Percentiles rank a stretch among this genome's conserved stretches.
These are phyloP conservation scores for Eubucco bourcierii DNA, from an alignment of 2,113 vertebrate species.

Conservation along the genomic window DNA sequence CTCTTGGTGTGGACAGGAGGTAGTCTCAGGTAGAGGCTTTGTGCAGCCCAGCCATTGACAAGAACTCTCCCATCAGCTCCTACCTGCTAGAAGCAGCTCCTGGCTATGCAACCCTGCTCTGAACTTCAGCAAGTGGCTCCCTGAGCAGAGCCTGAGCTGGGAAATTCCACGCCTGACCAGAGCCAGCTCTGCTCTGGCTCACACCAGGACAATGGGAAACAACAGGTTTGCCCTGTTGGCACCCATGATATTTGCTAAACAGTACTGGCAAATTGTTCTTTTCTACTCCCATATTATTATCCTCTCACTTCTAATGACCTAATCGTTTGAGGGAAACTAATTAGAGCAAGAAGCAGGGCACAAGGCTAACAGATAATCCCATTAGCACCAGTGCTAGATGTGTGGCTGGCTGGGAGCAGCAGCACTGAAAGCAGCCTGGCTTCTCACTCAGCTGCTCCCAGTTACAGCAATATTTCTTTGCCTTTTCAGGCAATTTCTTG, in stretches of 20 bases:
- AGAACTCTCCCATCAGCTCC: no score
- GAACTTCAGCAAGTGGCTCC: no score
- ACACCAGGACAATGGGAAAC: neutral
- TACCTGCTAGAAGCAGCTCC: no score
- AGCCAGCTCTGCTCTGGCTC: no score
- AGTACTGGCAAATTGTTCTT: accelerated
- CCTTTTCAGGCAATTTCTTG: neutral
- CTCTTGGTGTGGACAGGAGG: no score
- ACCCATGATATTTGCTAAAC: accelerated
- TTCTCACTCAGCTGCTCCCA: neutral
- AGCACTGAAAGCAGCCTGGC: neutral
- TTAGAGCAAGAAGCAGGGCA: neutral
- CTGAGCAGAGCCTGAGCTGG: no score
- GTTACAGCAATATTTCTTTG: neutral
- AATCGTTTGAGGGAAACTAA: neutral
- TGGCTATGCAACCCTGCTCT: no score
- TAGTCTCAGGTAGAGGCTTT: no score
- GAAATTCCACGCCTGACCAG: no score
- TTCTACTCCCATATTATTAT: accelerated
- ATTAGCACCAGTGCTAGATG: neutral
- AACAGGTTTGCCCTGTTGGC: neutral
- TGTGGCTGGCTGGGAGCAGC: neutral
- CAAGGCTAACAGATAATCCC: neutral
- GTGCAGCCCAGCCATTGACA: no score
- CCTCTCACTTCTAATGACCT: neutral